Base-by-base conservation (phyloP, 2,113 vertebrate species). In the Bufo bufo region DNA sequence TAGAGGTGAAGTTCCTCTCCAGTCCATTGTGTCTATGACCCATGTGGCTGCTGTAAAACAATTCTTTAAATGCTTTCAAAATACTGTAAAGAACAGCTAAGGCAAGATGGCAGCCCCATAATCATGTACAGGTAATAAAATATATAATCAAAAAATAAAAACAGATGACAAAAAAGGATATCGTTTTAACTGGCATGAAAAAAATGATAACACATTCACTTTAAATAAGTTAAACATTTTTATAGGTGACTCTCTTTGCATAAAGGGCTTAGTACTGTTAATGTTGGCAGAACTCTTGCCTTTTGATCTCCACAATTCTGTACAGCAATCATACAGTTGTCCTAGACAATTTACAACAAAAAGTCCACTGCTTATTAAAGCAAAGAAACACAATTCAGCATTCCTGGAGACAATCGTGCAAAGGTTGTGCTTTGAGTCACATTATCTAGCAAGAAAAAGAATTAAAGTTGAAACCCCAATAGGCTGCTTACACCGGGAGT, bases 391-490 rank as follows among this genome's bases (percentile, higher is more conserved):
- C 59, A 86, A 58, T 69, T 66, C 61, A 69, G 47, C 58, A 56
- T 47, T 86, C 43, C 72, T 61, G 50, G 85, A 86, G 75, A 54
- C 59, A 63, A 79, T 86, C 33, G 20, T 54, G 59, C 85, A 86
- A 86, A 52, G 61, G 4, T 54, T 52, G 85, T 19, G n/a, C 49
- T 79, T 80, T 71, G 47, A 43, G 50, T 87, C 49, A 54, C 17
- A 71, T 80, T 86, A 66, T 79, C 77, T 43, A 23, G n/a, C n/a
- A 79, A n/a, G 65, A 81, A 45, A 43, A 81, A 81, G 23, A 58
- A 87, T 77, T 87, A 19, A 69, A 58, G 23, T 58, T 56, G 61
- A 47, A 72, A 45, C 85, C 85, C 65, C 77, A 43, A 72, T 72
- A 87, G 77, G 20, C 63, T n/a, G 61, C 47, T 69, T 56, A 66